Base-by-base conservation (phyloP, 2,888 invertebrate genomes). In the Dynastes tityus region DNA sequence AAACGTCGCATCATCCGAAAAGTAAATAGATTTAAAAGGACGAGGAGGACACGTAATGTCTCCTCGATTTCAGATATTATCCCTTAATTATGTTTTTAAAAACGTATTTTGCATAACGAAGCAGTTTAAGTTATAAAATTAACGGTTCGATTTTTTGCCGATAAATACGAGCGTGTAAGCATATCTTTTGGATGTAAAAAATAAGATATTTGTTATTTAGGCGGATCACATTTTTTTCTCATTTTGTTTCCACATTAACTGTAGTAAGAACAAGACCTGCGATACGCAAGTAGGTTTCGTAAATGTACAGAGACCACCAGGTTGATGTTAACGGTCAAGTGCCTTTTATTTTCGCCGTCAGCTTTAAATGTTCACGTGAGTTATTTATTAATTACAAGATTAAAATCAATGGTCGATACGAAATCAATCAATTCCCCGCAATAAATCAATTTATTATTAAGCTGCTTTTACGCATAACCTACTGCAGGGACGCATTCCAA, bases 371-470 rank as follows among this genome's bases (percentile, higher is more conserved):
- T 64, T 76, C 70, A 64, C 76, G 53, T 79, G 79, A 76, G 79
- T 79, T 76, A 79, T 79, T 79, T 79, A 79, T 79, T 79, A 79
- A 79, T 79, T 79, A 79, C 71, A 63, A 79, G 79, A 79, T 79
- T 76, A 63, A 75, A 79, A 79, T 79, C 79, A 79, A 79, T 79
- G 63, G 79, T 68, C 76, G 75, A 75, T 68, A 79, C 76, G 76
- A 68, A 76, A 79, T 79, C 79, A 68, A 79, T 79, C 79, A 79
- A 58, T 61, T 79, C 76, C 51, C 32, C 27, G 64, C 64, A 76
- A 76, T 79, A 79, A 76, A 79, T 79, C 79, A 64, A 79, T 79
- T 79, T 79, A 70, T 79, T 79, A 76, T 22, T 22, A 22, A 16
- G 55, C 55, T 58, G 45, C 45, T 45, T 45, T 45, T 45, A 45